These are phyloP conservation scores for Drosophila sordidapex DNA, from an alignment of 2,888 invertebrate genomes.

Conservation along the genomic window DNA sequence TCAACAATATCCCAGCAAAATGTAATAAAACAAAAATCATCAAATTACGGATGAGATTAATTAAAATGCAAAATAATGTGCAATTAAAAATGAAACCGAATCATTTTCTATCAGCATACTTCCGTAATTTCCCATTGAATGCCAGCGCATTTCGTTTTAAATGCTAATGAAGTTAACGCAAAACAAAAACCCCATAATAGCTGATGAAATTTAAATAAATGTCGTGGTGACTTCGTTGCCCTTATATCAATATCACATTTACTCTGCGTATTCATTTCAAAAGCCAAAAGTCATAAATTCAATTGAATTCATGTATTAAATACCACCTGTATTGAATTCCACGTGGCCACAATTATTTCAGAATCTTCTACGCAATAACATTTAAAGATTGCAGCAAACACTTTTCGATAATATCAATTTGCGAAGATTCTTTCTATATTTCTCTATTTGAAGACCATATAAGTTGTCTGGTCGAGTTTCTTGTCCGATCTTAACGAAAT, in stretches of 20 bases:
- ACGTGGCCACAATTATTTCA: neutral
- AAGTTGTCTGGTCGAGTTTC: neutral
- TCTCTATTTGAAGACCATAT: too few species aligned
- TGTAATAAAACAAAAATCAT: constrained; percentile 9
- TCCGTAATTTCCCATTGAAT: constrained; percentile 35
- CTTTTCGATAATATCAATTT: neutral
- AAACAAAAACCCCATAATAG: constrained; percentile 5
- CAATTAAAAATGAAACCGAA: constrained; percentile 56
- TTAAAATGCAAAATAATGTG: constrained; percentile 73
- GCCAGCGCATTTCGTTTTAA: constrained; percentile 17
- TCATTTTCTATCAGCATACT: constrained; percentile 14
- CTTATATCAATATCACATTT: constrained; percentile 8
- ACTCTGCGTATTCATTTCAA: neutral
- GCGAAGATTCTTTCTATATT: neutral
- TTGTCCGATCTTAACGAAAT: neutral
- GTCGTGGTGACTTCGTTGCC: neutral
- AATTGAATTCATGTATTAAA: neutral
- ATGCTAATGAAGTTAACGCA: constrained; percentile 39
- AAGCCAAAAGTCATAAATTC: neutral
- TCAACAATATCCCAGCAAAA: constrained; percentile 18
- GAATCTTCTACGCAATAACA: neutral
- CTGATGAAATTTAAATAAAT: constrained; percentile 15
- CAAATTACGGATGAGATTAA: constrained; percentile 53
- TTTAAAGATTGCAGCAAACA: neutral
- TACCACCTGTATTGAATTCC: neutral